Evolutionary conservation across 2,888 invertebrate species (phyloP).

Genomic region (Drosophila colorata): DNA sequence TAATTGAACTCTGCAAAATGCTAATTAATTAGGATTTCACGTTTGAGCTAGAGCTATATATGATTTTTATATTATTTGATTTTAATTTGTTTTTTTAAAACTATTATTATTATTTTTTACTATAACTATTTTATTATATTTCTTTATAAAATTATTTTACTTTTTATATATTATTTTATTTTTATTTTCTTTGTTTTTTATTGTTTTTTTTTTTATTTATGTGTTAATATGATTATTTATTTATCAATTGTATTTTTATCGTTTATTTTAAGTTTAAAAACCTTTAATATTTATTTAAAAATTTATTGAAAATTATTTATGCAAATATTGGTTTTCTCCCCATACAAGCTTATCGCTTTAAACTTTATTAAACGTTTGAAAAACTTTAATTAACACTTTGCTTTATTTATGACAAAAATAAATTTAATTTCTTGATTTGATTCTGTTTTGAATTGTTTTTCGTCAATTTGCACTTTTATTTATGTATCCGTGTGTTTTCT

Average conservation of each 20-base stretch:
- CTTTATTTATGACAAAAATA: conserved; percentile 28
- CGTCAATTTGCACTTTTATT: conserved; percentile 50
- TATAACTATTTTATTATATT: not conserved
- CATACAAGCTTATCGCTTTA: conserved; percentile 16
- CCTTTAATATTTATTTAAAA: conserved; percentile 11
- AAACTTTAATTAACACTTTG: conserved; percentile 50
- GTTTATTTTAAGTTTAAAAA: conserved; percentile 60
- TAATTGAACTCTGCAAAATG: conserved; percentile 10
- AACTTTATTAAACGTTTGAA: conserved; percentile 5
- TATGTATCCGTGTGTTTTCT: conserved; percentile 18
- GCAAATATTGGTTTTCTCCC: not conserved
- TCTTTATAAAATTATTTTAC: conserved; percentile 27
- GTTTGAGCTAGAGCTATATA: too few relatives aligned
- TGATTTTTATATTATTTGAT: conserved; percentile 47
- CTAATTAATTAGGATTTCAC: conserved; percentile 22
- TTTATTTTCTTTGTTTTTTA: too few relatives aligned
- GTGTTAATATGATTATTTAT: conserved; percentile 50
- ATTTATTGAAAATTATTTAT: not conserved
- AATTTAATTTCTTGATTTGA: conserved; percentile 10
- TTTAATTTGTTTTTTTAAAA: not conserved
- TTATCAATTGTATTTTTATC: not conserved
- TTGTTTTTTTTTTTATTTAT: not conserved
- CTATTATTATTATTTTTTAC: not conserved
- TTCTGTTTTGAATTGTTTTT: conserved; percentile 14
- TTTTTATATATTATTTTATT: conserved; percentile 37